Percentiles rank a stretch among this genome's conserved stretches.
These are phyloP conservation scores for Falco novaeseelandiae DNA, from an alignment of 2,797 vertebrate genomes.

Conservation along the genomic window DNA sequence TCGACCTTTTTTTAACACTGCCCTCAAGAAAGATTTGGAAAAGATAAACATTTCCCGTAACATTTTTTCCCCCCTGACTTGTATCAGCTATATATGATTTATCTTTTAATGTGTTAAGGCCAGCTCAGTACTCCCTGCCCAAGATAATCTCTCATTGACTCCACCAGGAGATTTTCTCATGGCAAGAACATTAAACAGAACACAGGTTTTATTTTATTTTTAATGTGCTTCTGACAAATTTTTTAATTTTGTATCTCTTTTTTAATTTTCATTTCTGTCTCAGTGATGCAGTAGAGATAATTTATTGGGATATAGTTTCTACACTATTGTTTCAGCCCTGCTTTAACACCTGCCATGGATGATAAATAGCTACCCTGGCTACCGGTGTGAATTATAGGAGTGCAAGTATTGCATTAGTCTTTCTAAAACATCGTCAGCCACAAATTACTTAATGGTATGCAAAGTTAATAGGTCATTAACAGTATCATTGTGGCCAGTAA, in stretches of 20 bases:
- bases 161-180: constrained; percentile 8
- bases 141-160: constrained; percentile 57
- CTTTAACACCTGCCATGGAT: neutral
- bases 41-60: constrained; percentile 44
- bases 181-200: constrained; percentile 22
- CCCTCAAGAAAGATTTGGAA: constrained; percentile 60
- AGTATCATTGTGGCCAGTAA: neutral
- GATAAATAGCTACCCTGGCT: neutral
- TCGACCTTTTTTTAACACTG: constrained; percentile 48
- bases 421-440: neutral
- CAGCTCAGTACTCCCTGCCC: constrained; percentile 23
- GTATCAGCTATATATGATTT: constrained; percentile 46
- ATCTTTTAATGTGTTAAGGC: constrained; percentile 48
- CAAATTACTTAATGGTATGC: neutral
- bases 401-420: neutral
- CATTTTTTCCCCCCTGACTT: accelerated
- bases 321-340: neutral
- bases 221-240: neutral
- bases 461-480: neutral
- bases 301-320: neutral
- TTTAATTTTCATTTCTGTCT: constrained; percentile 1
- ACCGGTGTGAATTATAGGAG: neutral
- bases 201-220: neutral
- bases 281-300: neutral
- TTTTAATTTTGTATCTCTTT: neutral